Conservation (phyloP, 2,797 vertebrate species). For the Margarornis squamiger region DNA sequence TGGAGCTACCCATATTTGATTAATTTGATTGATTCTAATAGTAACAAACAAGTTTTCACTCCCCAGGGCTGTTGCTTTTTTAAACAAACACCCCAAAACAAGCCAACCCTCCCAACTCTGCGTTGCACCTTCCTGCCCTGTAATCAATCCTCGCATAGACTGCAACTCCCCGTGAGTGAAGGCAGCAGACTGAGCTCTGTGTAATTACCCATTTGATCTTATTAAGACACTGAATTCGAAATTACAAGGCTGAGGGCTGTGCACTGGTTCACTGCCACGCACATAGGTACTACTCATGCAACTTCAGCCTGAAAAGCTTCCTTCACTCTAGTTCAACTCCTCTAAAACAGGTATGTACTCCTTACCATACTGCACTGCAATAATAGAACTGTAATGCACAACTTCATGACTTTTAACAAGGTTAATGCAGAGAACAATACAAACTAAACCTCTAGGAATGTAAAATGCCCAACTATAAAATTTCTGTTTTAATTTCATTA, state of each 20-base stretch:
- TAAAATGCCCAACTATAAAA: conserved; percentile 29
- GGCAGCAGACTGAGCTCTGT: neutral
- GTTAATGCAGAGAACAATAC: conserved; percentile 10
- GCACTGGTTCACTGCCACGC: neutral
- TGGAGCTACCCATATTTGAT: neutral
- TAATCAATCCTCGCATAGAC: conserved; percentile 17
- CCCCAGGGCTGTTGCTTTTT: neutral
- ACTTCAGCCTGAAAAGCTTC: conserved; percentile 54
- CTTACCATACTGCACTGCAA: neutral
- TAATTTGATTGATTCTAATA: neutral
- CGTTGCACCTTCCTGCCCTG: neutral
- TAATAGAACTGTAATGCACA: neutral
- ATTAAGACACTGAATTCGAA: conserved; percentile 57
- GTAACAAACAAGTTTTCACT: neutral
- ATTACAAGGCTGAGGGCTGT: conserved; percentile 46
- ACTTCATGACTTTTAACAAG: neutral
- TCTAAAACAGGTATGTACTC: neutral
- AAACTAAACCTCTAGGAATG: conserved; percentile 8
- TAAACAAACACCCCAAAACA: conserved; percentile 8
- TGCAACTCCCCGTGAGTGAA: neutral
- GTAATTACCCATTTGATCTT: conserved; percentile 48
- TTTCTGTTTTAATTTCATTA: conserved; percentile 16
- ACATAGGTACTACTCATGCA: conserved; percentile 41
- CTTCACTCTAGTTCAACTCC: neutral
- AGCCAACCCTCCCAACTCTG: neutral